Conservation (phyloP, 2,888 invertebrate species). For the Synanthedon tipuliformis region DNA sequence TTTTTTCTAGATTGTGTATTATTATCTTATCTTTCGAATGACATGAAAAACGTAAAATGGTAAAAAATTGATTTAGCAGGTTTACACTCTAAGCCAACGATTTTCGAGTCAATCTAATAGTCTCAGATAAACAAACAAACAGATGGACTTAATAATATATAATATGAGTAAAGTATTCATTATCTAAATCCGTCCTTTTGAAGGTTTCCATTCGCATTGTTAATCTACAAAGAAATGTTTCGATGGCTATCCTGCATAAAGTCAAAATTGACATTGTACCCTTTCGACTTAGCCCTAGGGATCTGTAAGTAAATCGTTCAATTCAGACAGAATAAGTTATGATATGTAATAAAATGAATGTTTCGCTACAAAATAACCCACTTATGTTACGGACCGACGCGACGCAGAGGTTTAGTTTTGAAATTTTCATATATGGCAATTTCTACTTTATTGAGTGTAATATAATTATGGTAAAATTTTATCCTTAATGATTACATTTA, state of each 20-base stretch:
- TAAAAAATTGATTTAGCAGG: no score
- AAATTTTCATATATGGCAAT: no score
- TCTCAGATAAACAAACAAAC: no score
- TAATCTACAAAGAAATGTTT: not conserved
- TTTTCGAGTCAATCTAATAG: no score
- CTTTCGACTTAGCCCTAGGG: not conserved
- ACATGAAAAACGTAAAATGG: no score
- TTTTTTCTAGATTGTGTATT: no score
- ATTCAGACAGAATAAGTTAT: slow-evolving; percentile 17
- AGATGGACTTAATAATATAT: no score
- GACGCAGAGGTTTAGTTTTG: not conserved
- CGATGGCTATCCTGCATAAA: not conserved
- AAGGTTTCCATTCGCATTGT: not conserved
- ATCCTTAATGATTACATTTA: no score
- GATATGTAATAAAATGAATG: slow-evolving; percentile 3
- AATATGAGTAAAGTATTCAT: not conserved
- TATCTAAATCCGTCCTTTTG: not conserved
- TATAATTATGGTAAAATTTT: no score
- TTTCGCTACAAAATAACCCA: not conserved
- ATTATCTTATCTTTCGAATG: no score
- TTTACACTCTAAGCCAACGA: no score
- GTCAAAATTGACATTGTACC: not conserved
- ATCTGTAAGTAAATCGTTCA: slow-evolving; percentile 22
- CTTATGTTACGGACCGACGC: not conserved
- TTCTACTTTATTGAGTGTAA: no score